Evolutionary conservation across 2,113 vertebrate genomes (phyloP).

Genomic region (Spermophilus dauricus): DNA sequence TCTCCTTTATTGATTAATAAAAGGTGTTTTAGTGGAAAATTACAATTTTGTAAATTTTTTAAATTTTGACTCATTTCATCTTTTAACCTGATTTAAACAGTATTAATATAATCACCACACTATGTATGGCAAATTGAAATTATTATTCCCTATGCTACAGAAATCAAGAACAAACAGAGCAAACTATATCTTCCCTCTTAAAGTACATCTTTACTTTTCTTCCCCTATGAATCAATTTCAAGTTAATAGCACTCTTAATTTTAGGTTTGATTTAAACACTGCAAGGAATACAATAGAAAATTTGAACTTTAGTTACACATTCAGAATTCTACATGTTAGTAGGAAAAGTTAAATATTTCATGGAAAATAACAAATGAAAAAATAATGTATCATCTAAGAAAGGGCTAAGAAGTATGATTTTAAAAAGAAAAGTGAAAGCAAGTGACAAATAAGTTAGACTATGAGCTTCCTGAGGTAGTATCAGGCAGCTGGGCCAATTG

Average conservation of each 20-base stretch:
- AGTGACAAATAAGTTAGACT: background rate
- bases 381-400: background rate
- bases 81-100: background rate
- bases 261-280: background rate
- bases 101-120: background rate
- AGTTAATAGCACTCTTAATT: background rate
- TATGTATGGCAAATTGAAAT: background rate
- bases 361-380: background rate
- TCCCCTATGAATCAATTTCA: background rate
- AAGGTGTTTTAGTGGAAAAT: background rate
- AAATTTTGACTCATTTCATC: background rate
- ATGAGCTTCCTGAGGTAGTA: background rate
- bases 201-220: background rate
- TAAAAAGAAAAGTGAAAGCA: background rate
- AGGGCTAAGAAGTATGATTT: background rate
- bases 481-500: fast-evolving
- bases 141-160: background rate
- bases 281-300: background rate
- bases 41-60: background rate
- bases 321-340: background rate
- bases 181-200: background rate
- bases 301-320: background rate
- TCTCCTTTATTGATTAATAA: background rate
- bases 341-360: background rate
- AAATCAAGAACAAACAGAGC: background rate